These are phyloP conservation scores for Scatophagus argus DNA, from an alignment of 2,113 vertebrate species.

Conservation along the genomic window DNA sequence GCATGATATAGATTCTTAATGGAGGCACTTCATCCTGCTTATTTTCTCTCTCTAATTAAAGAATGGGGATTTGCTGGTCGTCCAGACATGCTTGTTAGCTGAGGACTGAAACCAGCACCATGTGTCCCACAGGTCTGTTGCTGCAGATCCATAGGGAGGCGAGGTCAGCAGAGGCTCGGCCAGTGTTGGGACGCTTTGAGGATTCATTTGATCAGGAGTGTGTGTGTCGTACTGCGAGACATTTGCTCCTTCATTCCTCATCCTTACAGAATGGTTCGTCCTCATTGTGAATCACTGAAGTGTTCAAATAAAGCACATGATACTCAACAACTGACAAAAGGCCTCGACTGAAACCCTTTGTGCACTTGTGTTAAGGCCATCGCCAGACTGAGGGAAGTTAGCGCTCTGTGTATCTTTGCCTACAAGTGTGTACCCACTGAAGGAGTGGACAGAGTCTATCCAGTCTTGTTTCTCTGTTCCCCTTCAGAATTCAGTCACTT, in stretches of 20 bases:
- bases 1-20: not conserved
- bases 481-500: slow-evolving; percentile 26
- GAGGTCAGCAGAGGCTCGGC: slow-evolving; percentile 15
- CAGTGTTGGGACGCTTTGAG: not conserved
- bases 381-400: not conserved
- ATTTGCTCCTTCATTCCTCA: not conserved
- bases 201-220: not conserved
- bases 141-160: not conserved
- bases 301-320: not conserved
- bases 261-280: not conserved
- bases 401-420: not conserved
- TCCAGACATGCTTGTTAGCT: not conserved
- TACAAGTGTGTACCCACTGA: not conserved
- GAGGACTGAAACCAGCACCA: not conserved
- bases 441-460: not conserved
- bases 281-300: not conserved
- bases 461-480: not conserved
- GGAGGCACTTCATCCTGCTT: not conserved
- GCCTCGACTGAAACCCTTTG: not conserved
- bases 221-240: no score
- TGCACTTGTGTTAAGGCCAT: not conserved
- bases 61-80: not conserved
- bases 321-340: not conserved
- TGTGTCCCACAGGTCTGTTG: not conserved
- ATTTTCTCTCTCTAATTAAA: not conserved